Percentiles rank a stretch among this genome's conserved stretches.
phyloP scores from a whole-genome alignment of 2,797 vertebrate species.

The Spinus pinus region DNA sequence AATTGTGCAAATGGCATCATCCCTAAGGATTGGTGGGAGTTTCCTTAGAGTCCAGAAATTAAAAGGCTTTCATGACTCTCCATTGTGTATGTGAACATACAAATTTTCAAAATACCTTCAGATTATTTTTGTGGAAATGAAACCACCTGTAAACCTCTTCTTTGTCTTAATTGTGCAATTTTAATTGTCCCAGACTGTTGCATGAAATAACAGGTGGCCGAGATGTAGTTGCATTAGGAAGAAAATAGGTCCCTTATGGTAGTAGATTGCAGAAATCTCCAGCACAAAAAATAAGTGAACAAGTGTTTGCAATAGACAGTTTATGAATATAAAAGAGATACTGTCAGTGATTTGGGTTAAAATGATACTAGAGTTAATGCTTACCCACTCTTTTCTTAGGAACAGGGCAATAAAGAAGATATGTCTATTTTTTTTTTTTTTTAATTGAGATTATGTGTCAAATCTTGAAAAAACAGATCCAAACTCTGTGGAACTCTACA shows the following conservation, averaged over 20 bases:
- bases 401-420: neutral
- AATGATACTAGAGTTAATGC: neutral
- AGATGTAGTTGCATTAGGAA: neutral
- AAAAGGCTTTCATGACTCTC: neutral
- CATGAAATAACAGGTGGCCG: neutral
- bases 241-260: neutral
- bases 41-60: neutral
- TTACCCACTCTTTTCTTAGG: neutral
- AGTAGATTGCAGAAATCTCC: neutral
- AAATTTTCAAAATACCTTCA: neutral
- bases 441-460: neutral
- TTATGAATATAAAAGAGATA: neutral
- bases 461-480: neutral
- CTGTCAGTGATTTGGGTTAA: neutral
- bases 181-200: neutral
- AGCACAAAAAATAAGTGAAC: neutral
- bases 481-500: neutral
- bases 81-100: neutral
- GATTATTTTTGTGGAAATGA: neutral
- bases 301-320: neutral
- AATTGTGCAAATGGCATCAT: neutral
- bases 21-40: neutral
- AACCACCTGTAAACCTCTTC: neutral
- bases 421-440: neutral
- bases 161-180: neutral